A percentile compares a stretch with the other conserved stretches of the same genome.
Conservation (phyloP, 2,113 vertebrate species). For the Cavia porcellus region DNA sequence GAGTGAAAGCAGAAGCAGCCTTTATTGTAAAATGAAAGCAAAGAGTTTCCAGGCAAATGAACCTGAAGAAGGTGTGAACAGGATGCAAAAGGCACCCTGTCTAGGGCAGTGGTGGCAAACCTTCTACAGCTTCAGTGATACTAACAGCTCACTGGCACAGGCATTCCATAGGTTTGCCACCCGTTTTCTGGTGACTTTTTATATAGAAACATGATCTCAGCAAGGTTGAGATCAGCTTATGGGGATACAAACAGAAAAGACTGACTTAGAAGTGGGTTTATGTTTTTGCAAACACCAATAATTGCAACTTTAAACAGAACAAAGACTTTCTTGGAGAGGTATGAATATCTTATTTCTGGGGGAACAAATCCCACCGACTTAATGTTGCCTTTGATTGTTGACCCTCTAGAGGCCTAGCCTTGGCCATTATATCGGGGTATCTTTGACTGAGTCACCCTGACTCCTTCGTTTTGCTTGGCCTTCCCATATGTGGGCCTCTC, state of each 20-base stretch:
- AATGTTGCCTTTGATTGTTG: not conserved
- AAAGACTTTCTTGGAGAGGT: not conserved
- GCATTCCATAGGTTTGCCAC: not conserved
- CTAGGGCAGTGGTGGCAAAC: not conserved
- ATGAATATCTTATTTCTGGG: not conserved
- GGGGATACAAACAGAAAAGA: not conserved
- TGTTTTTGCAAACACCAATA: not conserved
- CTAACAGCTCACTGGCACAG: not conserved
- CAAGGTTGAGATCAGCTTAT: not conserved
- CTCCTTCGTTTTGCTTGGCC: not conserved
- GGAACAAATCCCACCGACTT: not conserved
- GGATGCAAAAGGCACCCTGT: not conserved
- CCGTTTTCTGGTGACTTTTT: not conserved
- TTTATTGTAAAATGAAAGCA: not conserved
- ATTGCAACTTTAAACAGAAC: not conserved
- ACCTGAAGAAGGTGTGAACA: not conserved
- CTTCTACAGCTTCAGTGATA: not conserved
- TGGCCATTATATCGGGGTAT: not conserved
- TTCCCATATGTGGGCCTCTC: not conserved
- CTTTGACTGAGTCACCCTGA: not conserved
- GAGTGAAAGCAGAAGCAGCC: not conserved
- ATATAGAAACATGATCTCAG: not conserved
- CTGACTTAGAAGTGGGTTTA: not conserved
- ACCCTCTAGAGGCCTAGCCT: not conserved
- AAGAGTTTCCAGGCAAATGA: not conserved